Conservation (phyloP, 1,140 invertebrate genomes). For the Nebria ingens region DNA sequence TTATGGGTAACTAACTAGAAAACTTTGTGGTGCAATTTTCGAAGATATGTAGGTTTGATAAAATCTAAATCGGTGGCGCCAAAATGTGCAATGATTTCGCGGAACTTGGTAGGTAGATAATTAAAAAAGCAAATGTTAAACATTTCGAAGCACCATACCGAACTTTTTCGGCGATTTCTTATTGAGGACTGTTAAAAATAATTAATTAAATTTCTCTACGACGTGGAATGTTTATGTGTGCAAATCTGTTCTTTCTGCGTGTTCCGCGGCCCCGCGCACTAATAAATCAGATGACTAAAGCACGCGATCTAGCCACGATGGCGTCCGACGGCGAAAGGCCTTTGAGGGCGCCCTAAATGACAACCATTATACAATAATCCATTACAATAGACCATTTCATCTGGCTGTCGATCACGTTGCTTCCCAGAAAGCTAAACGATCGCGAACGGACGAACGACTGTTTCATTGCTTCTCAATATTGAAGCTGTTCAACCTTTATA, state of each 20-base stretch:
- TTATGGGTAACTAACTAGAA: background rate
- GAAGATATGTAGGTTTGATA: no score
- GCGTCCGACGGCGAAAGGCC: background rate
- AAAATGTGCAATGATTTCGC: background rate
- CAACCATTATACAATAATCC: conserved; percentile 19
- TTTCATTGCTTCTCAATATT: no score
- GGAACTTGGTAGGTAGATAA: background rate
- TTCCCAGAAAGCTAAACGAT: background rate
- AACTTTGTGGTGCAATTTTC: background rate
- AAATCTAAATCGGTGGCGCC: background rate
- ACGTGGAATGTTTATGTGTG: conserved; percentile 17
- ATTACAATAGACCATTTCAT: conserved; percentile 18
- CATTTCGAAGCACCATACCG: conserved; percentile 17
- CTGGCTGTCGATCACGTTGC: conserved; percentile 17
- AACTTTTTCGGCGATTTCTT: conserved; percentile 20
- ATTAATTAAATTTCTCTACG: conserved; percentile 21
- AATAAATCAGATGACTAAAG: conserved; percentile 14
- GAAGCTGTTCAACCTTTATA: no score
- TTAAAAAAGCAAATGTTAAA: conserved; percentile 15
- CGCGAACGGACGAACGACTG: no score
- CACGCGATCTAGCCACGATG: conserved; percentile 5
- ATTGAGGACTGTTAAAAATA: conserved; percentile 18
- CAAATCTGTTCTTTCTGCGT: background rate
- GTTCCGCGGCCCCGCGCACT: background rate
- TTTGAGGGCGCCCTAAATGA: conserved; percentile 11